Conservation (phyloP, 2,797 vertebrate genomes). For the Fratercula arctica region DNA sequence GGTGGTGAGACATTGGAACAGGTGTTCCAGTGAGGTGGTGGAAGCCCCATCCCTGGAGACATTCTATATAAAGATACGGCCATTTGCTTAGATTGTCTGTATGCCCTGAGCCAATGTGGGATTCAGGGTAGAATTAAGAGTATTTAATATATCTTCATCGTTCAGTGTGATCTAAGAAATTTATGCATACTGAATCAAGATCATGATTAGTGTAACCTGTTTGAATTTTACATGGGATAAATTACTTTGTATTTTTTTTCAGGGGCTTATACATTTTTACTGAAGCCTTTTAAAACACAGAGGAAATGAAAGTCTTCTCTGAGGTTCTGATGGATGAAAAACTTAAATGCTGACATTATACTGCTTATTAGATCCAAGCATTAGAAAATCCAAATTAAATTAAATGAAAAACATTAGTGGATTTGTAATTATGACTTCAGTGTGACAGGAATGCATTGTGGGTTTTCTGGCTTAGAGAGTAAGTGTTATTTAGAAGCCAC, state of each 20-base stretch:
- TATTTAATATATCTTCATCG: background rate
- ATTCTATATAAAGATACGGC: background rate
- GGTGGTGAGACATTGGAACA: too few relatives aligned
- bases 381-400: background rate
- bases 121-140: background rate
- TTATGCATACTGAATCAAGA: background rate
- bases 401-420: background rate
- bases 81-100: background rate
- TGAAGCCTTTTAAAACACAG: background rate
- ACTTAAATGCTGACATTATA: background rate
- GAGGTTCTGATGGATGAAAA: background rate
- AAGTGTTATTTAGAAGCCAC: background rate
- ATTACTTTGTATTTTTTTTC: background rate
- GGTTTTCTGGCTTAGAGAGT: background rate
- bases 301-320: background rate
- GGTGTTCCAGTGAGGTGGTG: too few relatives aligned
- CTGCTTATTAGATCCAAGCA: background rate
- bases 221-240: background rate
- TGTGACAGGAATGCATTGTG: background rate
- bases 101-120: background rate
- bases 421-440: background rate
- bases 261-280: background rate
- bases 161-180: background rate
- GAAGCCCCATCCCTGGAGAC: too few relatives aligned
- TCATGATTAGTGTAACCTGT: background rate